A percentile compares a stretch with the other conserved stretches of the same genome.
Evolutionary conservation across 2,888 invertebrate genomes (phyloP).

Genomic region (Chouioia cunea): DNA sequence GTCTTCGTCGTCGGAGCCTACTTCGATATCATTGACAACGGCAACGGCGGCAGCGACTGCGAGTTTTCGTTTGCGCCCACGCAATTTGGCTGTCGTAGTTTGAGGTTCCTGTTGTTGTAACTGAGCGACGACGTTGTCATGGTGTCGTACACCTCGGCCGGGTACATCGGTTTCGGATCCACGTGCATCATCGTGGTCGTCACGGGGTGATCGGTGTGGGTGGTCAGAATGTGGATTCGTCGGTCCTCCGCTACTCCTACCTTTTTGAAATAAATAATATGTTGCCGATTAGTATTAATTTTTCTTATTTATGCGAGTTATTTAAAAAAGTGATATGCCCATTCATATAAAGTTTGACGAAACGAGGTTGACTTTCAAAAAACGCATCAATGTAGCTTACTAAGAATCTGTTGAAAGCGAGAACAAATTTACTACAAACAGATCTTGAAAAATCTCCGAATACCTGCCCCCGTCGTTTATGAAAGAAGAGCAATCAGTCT

Average conservation of each 20-base stretch:
- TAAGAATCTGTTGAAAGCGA: no score
- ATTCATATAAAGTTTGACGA: no score
- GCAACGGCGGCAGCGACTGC: constrained; percentile 62
- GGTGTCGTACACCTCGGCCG: constrained; percentile 70
- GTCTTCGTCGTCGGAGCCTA: constrained; percentile 70
- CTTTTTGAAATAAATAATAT: constrained; percentile 71
- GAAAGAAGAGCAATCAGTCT: constrained; percentile 11
- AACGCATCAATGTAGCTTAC: no score
- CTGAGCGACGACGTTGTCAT: constrained; percentile 70
- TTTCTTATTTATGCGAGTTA: no score
- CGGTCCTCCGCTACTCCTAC: constrained; percentile 72
- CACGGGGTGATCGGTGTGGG: constrained; percentile 68
- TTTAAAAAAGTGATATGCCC: no score
- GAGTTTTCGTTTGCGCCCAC: constrained; percentile 76
- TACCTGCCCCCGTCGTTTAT: neutral
- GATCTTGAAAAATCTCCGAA: neutral
- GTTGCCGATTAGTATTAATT: no score
- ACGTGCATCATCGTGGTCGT: constrained; percentile 69
- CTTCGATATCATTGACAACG: constrained; percentile 69
- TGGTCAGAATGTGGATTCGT: constrained; percentile 70
- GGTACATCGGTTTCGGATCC: constrained; percentile 71
- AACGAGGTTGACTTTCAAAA: no score
- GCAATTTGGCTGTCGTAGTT: constrained; percentile 55
- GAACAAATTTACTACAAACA: neutral
- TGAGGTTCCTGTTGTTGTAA: constrained; percentile 67